Base-by-base conservation (phyloP, 2,113 vertebrate genomes). In the Athene noctua region DNA sequence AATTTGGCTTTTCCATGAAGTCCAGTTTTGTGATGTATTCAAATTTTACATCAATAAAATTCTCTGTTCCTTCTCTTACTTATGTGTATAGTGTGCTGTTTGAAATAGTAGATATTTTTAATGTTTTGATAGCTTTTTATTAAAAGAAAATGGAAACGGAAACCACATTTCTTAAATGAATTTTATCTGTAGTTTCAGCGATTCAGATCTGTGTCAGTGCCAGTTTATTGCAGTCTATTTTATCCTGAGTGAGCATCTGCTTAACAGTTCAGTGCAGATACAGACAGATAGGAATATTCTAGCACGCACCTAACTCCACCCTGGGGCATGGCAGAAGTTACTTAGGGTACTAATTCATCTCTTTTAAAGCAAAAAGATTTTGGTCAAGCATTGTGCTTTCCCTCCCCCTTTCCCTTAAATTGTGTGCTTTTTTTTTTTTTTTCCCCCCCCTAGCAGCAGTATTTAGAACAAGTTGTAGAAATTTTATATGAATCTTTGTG, bases 91-190 rank as follows among this genome's bases (percentile, higher is more conserved):
- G 68, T 54, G 79, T 34, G 17, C 63, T 94, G 20, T 83, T 70
- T 92, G 62, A 95, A 96, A 91, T 49, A 86, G 80, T 80, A 88
- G 72, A 19, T 81, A 90, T 77, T 82, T 92, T 89, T 91, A 97
- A 89, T 90, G 62, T 80, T 85, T 80, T 36, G 81, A 83, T 88
- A 90, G 87, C 38, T 96, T 90, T 94, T 95, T 93, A 92, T 94
- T 93, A 96, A 97, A 97, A 92, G 92, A 92, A 97, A 96, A 96
- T 95, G 55, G 88, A 95, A 97, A 94, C 87, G 75, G 93, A 95
- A 97, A 92, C 58, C 71, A 92, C 67, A 77, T 96, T 89, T 95
- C 68, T 75, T 80, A 86, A 86, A 91, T 90, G 47, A 88, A 81
- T 95, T 92, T 72, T 87, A 74, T 91, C 67, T 95, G 82, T 80